Conservation (phyloP, 1,140 invertebrate species). For the Rhizoglyphus robini region DNA sequence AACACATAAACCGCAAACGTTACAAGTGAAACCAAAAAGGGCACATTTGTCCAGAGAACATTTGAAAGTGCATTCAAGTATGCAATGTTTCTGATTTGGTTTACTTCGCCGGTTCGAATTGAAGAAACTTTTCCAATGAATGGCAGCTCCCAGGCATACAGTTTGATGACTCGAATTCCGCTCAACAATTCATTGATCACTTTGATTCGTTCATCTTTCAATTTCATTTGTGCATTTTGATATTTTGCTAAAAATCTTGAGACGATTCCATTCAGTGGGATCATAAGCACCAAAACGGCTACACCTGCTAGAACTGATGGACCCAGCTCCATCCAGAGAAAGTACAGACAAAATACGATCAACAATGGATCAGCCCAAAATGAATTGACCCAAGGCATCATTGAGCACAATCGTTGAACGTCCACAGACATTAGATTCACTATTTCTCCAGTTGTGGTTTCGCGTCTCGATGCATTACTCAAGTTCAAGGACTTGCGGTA, state of each 20-base stretch:
- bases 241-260: slow-evolving; percentile 56
- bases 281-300: slow-evolving; percentile 45
- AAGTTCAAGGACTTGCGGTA: neutral
- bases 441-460: slow-evolving; percentile 19
- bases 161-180: too few species aligned
- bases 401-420: neutral
- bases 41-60: slow-evolving; percentile 20
- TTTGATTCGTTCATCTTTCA: slow-evolving; percentile 37
- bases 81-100: neutral
- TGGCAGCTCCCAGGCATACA: slow-evolving; percentile 26
- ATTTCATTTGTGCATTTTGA: slow-evolving; percentile 29
- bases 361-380: slow-evolving; percentile 28
- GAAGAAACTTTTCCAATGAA: slow-evolving; percentile 20
- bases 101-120: slow-evolving; percentile 20
- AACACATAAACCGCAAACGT: slow-evolving; percentile 33
- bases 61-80: neutral
- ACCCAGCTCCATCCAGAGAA: slow-evolving; percentile 33
- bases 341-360: slow-evolving; percentile 30
- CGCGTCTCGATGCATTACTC: neutral
- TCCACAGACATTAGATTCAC: slow-evolving; percentile 26
- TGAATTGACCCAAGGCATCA: slow-evolving; percentile 20
- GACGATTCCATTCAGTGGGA: slow-evolving; percentile 74
- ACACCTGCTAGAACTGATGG: slow-evolving; percentile 31
- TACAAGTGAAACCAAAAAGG: slow-evolving; percentile 17
- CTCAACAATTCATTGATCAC: too few species aligned